These are phyloP conservation scores for Petrocephalus schoutedeni DNA, from an alignment of 2,797 vertebrate species.

Conservation along the genomic window DNA sequence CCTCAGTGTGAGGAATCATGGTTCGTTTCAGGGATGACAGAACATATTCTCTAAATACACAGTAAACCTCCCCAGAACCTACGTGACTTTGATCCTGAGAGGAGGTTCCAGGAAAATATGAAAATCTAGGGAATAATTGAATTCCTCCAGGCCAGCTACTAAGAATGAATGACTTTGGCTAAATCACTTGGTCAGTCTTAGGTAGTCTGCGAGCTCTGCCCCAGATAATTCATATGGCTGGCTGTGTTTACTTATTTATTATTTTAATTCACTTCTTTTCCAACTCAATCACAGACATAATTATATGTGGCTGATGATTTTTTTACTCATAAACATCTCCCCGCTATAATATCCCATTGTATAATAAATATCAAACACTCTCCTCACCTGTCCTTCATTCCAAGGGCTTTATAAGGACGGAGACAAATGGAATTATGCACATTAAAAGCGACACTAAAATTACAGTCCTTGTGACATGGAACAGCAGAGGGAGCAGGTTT, in stretches of 20 bases:
- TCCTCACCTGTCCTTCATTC: not conserved
- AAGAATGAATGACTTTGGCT: not conserved
- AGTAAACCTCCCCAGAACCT: not conserved
- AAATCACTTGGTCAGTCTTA: not conserved
- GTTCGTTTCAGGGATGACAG: not conserved
- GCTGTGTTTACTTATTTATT: not conserved
- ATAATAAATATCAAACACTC: not conserved
- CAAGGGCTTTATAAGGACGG: not conserved
- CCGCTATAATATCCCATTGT: not conserved
- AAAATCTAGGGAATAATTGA: not conserved
- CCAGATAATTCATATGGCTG: not conserved
- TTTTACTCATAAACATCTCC: not conserved
- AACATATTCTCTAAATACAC: not conserved
- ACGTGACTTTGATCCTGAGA: not conserved
- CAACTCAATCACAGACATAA: not conserved
- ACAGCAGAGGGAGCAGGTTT: not conserved
- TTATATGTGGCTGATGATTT: not conserved
- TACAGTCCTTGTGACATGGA: not conserved
- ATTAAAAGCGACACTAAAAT: not conserved
- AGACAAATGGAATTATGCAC: not conserved
- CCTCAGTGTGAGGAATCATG: not conserved
- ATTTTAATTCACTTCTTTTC: not conserved
- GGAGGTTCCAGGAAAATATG: slow-evolving; percentile 2
- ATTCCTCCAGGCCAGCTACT: not conserved
- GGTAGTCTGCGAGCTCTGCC: not conserved